phyloP scores from a whole-genome alignment of 2,113 vertebrate genomes.

The Plecotus auritus region DNA sequence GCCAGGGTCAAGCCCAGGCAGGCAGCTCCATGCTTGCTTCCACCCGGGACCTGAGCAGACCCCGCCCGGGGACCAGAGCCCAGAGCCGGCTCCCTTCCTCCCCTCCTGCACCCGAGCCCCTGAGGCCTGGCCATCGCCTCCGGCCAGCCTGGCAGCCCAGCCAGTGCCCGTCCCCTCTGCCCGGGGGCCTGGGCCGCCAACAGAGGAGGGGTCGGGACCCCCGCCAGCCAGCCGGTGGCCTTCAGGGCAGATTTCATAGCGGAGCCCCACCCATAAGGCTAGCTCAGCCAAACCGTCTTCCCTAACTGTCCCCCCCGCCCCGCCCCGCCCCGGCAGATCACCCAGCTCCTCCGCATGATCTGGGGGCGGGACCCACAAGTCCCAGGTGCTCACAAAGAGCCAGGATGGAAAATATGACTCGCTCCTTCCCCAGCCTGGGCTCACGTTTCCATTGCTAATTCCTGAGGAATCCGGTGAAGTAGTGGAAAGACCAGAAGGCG shows the following conservation, averaged over 20 bases:
- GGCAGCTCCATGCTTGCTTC: no score
- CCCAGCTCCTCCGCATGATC: not conserved
- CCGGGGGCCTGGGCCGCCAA: not conserved
- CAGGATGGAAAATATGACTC: slow-evolving; percentile 50
- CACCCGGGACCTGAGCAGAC: no score
- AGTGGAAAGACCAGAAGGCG: slow-evolving; percentile 51
- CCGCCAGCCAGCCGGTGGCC: not conserved
- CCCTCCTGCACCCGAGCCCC: not conserved
- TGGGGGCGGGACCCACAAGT: not conserved
- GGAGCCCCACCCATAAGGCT: not conserved
- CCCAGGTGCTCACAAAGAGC: slow-evolving; percentile 40
- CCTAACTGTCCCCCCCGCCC: not conserved
- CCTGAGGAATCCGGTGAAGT: slow-evolving; percentile 59
- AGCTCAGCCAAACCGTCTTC: not conserved
- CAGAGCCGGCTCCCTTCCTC: not conserved
- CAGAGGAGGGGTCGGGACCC: rapidly evolving
- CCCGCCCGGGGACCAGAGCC: rapidly evolving
- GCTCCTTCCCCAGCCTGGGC: not conserved
- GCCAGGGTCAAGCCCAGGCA: not conserved
- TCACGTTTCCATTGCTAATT: slow-evolving; percentile 59
- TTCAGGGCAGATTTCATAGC: rapidly evolving
- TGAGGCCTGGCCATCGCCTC: not conserved
- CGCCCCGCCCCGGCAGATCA: not conserved
- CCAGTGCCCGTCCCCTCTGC: not conserved
- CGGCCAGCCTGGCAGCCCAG: not conserved